phyloP scores from a whole-genome alignment of 2,888 invertebrate species.

The Macropis europaea region DNA sequence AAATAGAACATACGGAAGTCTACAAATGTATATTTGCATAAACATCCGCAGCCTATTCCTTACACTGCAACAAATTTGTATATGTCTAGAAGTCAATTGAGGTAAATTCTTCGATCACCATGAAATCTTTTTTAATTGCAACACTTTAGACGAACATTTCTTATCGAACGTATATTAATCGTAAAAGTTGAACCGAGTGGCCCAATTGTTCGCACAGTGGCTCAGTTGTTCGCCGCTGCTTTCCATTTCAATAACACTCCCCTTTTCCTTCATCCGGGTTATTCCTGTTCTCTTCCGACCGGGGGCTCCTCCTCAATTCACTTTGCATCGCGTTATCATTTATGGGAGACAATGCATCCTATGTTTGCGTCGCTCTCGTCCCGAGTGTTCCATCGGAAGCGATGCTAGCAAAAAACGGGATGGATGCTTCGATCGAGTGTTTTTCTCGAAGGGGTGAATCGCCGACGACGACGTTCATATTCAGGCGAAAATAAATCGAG shows the following conservation, averaged over 20 bases:
- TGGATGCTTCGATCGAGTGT: not conserved
- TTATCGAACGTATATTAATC: too few species aligned
- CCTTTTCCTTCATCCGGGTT: not conserved
- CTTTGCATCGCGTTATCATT: constrained; percentile 3
- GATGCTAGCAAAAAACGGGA: not conserved
- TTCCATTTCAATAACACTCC: not conserved
- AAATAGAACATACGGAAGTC: too few species aligned
- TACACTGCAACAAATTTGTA: too few species aligned
- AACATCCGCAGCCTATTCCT: too few species aligned
- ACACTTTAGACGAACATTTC: too few species aligned
- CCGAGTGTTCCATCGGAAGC: not conserved
- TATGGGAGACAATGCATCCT: not conserved
- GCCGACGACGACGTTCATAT: not conserved
- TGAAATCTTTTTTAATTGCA: too few species aligned
- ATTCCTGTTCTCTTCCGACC: not conserved
- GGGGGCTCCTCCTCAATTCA: constrained; percentile 11
- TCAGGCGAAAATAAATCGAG: constrained; percentile 9
- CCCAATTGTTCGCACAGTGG: too few species aligned
- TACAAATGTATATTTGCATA: too few species aligned
- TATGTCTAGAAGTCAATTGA: too few species aligned
- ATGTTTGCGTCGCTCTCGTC: not conserved
- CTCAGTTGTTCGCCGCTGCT: too few species aligned
- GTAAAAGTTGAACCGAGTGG: too few species aligned
- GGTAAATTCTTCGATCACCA: too few species aligned
- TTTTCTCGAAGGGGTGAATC: not conserved